These are phyloP conservation scores for Ariolimax columbianus DNA, from an alignment of 2,888 invertebrate genomes.

Conservation along the genomic window DNA sequence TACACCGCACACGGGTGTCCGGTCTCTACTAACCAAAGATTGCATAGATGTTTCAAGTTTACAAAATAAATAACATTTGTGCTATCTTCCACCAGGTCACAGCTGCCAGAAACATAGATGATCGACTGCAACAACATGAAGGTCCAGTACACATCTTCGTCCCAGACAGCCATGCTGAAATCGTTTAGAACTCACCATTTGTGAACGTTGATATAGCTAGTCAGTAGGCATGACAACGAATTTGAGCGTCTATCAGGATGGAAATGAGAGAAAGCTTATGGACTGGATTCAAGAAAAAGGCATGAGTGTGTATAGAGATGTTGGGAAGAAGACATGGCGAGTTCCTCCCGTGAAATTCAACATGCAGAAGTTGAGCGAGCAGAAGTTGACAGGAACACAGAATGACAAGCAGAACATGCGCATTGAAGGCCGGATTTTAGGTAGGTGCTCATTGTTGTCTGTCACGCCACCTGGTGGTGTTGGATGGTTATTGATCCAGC, in stretches of 20 bases:
- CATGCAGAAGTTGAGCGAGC: slow-evolving; percentile 16
- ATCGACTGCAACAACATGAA: not conserved
- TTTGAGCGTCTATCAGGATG: slow-evolving; percentile 30
- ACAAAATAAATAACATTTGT: too few species aligned
- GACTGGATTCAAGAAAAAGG: slow-evolving; percentile 17
- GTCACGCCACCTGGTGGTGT: too few species aligned
- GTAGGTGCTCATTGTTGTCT: not conserved
- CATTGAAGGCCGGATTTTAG: not conserved
- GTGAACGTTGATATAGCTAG: not conserved
- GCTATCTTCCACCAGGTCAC: not conserved
- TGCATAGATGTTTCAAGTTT: too few species aligned
- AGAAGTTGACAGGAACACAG: not conserved
- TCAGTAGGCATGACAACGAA: not conserved
- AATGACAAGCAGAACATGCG: not conserved
- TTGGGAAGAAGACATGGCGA: slow-evolving; percentile 30
- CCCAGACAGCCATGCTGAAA: not conserved
- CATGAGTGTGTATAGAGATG: slow-evolving; percentile 2
- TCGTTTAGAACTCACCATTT: not conserved
- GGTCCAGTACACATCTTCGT: not conserved
- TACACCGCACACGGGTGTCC: too few species aligned
- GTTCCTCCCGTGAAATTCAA: slow-evolving; percentile 38
- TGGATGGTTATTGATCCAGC: too few species aligned
- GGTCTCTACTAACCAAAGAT: too few species aligned
- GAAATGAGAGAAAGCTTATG: not conserved
- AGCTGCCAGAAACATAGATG: not conserved